Conservation (phyloP, 2,113 vertebrate species). For the Diadophis punctatus region DNA sequence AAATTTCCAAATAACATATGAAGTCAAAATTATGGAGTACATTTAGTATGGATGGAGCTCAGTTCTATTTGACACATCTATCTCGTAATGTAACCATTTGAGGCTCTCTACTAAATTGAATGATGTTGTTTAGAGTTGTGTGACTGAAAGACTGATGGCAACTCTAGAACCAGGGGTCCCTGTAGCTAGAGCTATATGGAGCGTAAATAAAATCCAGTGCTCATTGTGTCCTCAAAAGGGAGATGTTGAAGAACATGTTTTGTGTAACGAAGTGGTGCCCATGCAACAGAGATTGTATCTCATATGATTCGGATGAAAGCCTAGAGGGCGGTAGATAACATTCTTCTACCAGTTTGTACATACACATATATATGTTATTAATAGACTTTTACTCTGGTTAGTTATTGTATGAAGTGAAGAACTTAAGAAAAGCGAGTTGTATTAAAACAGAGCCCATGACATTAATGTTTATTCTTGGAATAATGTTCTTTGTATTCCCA, state of each 20-base stretch:
- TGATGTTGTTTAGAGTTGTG: neutral
- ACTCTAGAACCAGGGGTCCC: neutral
- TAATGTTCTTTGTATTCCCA: slow-evolving; percentile 38
- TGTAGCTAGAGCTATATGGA: neutral
- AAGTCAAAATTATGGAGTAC: neutral
- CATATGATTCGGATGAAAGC: neutral
- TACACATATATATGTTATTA: neutral
- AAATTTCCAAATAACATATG: neutral
- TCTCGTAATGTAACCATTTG: neutral
- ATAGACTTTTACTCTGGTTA: neutral
- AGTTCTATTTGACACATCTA: neutral
- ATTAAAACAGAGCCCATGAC: slow-evolving; percentile 16
- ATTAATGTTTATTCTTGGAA: slow-evolving; percentile 17
- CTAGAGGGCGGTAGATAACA: neutral
- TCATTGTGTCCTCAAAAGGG: neutral
- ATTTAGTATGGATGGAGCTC: neutral
- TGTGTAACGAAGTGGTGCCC: neutral
- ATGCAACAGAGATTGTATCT: neutral
- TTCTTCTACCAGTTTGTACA: neutral
- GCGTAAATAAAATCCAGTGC: neutral
- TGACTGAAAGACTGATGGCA: neutral
- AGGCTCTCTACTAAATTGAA: neutral
- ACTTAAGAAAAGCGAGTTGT: slow-evolving; percentile 19
- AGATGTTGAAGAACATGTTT: neutral
- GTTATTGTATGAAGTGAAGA: slow-evolving; percentile 17